Evolutionary conservation across 2,888 invertebrate species (phyloP).

Genomic region (Electrophaes corylata): DNA sequence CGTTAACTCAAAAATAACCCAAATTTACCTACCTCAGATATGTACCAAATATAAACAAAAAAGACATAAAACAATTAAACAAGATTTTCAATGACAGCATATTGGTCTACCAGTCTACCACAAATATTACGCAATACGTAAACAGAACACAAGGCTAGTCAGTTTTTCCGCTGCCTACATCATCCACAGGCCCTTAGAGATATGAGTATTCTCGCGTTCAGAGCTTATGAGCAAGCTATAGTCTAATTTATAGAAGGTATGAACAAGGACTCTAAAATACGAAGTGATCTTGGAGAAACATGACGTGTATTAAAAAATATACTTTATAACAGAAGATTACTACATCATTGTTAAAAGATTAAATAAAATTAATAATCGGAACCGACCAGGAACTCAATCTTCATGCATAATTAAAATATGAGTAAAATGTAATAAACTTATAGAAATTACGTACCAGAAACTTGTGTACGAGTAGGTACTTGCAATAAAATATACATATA

Average conservation of each 20-base stretch:
- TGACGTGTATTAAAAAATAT: too few relatives aligned
- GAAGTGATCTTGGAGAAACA: too few relatives aligned
- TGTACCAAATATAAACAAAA: conserved; percentile 19
- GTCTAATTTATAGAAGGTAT: not conserved
- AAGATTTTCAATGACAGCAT: conserved; percentile 35
- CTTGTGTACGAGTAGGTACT: too few relatives aligned
- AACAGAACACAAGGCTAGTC: conserved; percentile 28
- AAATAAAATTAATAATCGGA: too few relatives aligned
- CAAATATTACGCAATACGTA: conserved; percentile 35
- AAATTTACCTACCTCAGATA: not conserved
- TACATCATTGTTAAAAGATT: too few relatives aligned
- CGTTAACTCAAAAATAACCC: not conserved
- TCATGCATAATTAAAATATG: too few relatives aligned
- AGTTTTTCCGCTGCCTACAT: conserved; percentile 26
- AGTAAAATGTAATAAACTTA: too few relatives aligned
- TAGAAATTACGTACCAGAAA: too few relatives aligned
- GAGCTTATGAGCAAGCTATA: conserved; percentile 10
- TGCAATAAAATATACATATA: too few relatives aligned
- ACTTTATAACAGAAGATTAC: too few relatives aligned
- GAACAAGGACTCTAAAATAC: not conserved
- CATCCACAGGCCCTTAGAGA: conserved; percentile 20
- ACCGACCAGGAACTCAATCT: too few relatives aligned
- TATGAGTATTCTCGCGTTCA: conserved; percentile 1
- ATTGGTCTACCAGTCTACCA: conserved; percentile 20
- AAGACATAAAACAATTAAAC: conserved; percentile 23